Conservation (phyloP, 2,888 invertebrate species). For the Hanleya hanleyi region DNA sequence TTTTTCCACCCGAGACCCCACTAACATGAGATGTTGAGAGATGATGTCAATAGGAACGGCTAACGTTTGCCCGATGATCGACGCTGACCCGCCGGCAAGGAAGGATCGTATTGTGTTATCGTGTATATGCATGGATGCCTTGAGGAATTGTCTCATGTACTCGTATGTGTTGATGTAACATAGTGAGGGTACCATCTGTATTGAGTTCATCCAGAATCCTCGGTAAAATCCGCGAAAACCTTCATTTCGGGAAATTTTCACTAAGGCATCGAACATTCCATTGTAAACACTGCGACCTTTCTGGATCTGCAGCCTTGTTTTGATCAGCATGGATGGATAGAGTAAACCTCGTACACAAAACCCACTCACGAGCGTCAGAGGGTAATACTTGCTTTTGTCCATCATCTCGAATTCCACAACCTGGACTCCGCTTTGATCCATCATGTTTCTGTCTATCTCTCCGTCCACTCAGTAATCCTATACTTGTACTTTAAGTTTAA, state of each 20-base stretch:
- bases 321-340: slow-evolving; percentile 94
- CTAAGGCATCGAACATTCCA: slow-evolving; percentile 88
- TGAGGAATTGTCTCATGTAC: slow-evolving; percentile 87
- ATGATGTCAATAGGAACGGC: slow-evolving; percentile 97
- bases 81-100: slow-evolving; percentile 92
- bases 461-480: too few species aligned
- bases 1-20: slow-evolving; percentile 76
- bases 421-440: slow-evolving; percentile 40
- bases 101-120: slow-evolving; percentile 78
- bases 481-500: too few species aligned
- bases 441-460: too few species aligned
- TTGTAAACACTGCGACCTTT: slow-evolving; percentile 79
- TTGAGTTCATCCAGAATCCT: slow-evolving; percentile 96
- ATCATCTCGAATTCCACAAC: slow-evolving; percentile 99
- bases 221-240: slow-evolving; percentile 91
- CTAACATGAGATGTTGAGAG: slow-evolving; percentile 97
- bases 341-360: slow-evolving; percentile 84
- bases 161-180: slow-evolving; percentile 94
- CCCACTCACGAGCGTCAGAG: slow-evolving; percentile 91
- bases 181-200: slow-evolving; percentile 77
- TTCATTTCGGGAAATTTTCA: slow-evolving; percentile 88
- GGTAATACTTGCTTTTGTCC: slow-evolving; percentile 95
- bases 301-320: slow-evolving; percentile 88
- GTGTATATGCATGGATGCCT: slow-evolving; percentile 76
- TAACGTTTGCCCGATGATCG: slow-evolving; percentile 93